These are phyloP conservation scores for Calvadosia cruxmelitensis DNA, from an alignment of 30 jellyfish, hydroid and myxozoan genomes.

Conservation along the genomic window DNA sequence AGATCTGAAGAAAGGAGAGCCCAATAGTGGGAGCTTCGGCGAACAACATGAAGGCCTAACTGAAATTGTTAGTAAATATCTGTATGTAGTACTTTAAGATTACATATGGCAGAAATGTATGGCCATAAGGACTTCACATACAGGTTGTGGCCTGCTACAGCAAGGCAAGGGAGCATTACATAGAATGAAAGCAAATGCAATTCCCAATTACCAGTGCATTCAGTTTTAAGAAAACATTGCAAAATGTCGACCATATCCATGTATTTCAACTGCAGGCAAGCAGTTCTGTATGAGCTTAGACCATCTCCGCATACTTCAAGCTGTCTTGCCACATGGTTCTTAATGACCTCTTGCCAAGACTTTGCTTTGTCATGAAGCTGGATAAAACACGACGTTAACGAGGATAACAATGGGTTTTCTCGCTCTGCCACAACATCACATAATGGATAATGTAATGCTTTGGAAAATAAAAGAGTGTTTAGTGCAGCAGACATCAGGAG, in stretches of 20 bases:
- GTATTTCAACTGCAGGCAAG: slow-evolving; percentile 20
- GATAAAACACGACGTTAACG: too few relatives aligned
- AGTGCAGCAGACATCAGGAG: slow-evolving; percentile 20
- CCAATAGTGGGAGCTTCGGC: slow-evolving; percentile 10
- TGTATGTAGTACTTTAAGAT: slow-evolving; percentile 28
- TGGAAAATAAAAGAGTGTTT: slow-evolving; percentile 11
- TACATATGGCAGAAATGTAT: slow-evolving; percentile 20
- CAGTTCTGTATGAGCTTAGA: slow-evolving; percentile 4
- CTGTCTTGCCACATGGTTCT: too few relatives aligned
- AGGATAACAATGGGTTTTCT: too few relatives aligned
- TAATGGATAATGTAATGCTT: too few relatives aligned
- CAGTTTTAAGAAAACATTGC: slow-evolving; percentile 18
- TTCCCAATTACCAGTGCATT: slow-evolving; percentile 29
- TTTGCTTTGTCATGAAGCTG: too few relatives aligned
- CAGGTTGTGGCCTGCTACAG: slow-evolving; percentile 41
- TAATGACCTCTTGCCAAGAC: too few relatives aligned
- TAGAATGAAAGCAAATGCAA: slow-evolving; percentile 10
- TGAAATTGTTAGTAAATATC: slow-evolving; percentile 5
- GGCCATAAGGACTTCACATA: slow-evolving; percentile 36
- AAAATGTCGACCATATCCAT: slow-evolving; percentile 13
- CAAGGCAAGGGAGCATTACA: slow-evolving; percentile 25
- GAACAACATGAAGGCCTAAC: slow-evolving; percentile 23
- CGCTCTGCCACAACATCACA: too few relatives aligned
- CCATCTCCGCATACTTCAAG: too few relatives aligned
- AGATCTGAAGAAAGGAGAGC: slow-evolving; percentile 40